Conservation (phyloP, 2,888 invertebrate genomes). For the Yponomeuta evonymella region DNA sequence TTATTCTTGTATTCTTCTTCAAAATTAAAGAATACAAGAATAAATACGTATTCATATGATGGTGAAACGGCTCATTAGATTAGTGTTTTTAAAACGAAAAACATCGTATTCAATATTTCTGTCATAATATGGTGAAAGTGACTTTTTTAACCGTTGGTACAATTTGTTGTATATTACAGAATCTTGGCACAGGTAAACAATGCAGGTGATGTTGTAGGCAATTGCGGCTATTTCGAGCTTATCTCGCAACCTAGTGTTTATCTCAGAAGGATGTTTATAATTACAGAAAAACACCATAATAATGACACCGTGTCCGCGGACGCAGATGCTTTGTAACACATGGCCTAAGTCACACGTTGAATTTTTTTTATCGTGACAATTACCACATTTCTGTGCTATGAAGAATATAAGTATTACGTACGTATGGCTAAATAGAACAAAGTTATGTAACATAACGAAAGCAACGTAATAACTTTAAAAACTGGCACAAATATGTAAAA, state of each 20-base stretch:
- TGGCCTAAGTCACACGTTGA: neutral
- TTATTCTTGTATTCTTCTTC: too few relatives aligned
- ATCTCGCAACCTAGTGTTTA: conserved; percentile 4
- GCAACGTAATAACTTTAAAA: neutral
- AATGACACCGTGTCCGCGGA: neutral
- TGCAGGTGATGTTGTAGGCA: neutral
- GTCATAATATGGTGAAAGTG: too few relatives aligned
- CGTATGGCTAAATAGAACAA: too few relatives aligned
- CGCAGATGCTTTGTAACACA: neutral
- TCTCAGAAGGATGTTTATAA: conserved; percentile 16
- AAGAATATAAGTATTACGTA: too few relatives aligned
- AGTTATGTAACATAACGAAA: too few relatives aligned
- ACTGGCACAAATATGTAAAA: neutral
- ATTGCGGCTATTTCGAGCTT: neutral
- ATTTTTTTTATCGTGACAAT: neutral
- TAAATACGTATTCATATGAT: too few relatives aligned
- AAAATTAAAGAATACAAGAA: too few relatives aligned
- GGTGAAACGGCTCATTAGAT: too few relatives aligned
- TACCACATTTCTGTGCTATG: neutral
- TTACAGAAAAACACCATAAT: conserved; percentile 12
- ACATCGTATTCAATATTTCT: too few relatives aligned
- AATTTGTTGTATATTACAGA: neutral
- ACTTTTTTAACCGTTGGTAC: too few relatives aligned
- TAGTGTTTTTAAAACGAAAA: too few relatives aligned
- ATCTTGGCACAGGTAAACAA: neutral